phyloP scores from a whole-genome alignment of 2,113 vertebrate species.

The Turnix velox region DNA sequence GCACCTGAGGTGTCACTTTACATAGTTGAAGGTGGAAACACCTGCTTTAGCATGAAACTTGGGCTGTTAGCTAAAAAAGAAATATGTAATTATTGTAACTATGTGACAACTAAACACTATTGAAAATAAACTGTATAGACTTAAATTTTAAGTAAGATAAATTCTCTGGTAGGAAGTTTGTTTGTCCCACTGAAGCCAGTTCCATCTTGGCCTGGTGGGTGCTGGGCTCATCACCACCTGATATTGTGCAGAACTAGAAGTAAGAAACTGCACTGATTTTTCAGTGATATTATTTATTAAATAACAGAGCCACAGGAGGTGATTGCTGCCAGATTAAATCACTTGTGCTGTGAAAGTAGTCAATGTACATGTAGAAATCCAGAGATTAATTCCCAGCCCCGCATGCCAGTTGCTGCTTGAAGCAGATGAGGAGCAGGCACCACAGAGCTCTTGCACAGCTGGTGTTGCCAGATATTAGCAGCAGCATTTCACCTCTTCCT shows the following conservation, averaged over 20 bases:
- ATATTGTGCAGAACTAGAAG: neutral
- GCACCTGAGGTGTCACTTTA: neutral
- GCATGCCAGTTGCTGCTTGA: neutral
- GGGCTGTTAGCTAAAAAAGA: neutral
- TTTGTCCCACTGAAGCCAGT: neutral
- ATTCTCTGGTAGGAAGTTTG: neutral
- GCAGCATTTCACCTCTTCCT: neutral
- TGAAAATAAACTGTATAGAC: neutral
- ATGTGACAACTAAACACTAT: neutral
- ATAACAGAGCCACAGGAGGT: neutral
- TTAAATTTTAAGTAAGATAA: neutral
- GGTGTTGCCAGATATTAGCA: neutral
- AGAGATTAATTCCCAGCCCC: neutral
- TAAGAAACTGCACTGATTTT: neutral
- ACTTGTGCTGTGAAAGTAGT: neutral
- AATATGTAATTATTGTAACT: neutral
- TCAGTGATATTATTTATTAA: neutral
- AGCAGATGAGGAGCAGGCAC: neutral
- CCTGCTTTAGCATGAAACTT: neutral
- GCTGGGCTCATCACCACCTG: fast-evolving
- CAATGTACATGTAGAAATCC: neutral
- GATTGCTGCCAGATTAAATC: neutral
- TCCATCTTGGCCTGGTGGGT: neutral
- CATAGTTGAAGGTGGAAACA: neutral
- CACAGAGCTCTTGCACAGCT: neutral